Evolutionary conservation across 2,113 vertebrate species (phyloP), one percentile per base, ranked within the genome.

Genomic region (Paradisaea rubra): DNA sequence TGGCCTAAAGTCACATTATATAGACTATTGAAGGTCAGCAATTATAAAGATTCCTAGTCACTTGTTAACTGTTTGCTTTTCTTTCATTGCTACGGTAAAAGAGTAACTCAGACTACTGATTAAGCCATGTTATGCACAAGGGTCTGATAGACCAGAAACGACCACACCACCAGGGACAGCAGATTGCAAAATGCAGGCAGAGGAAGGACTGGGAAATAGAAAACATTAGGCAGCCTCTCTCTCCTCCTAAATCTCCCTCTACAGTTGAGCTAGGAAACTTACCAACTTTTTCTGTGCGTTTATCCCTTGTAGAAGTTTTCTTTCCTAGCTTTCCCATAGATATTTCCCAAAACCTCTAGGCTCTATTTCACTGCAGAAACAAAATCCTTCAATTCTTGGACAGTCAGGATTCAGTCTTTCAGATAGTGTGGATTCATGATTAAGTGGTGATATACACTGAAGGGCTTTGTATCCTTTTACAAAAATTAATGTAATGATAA

Each of bases 41-140:
- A 59, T 94, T 95, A 94, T 42, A 82, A 80, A 91, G 86, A 83
- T 33, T 85, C 47, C 69, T 74, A 73, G 95, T 93, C 94, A 96
- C 88, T 96, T 96, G 89, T 97, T 98, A 98, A 97, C 96, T 92
- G 95, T 96, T 98, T 97, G 97, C 93, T 96, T 95, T 95, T 97
- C 81, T 76, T 93, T 93, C 93, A 88, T 90, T 53, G 31, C 93
- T 73, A 68, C 66, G 87, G 97, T 97, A 93, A 97, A 98, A 97
- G 81, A 95, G 64, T 97, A 98, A 98, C 97, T 96, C 84, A 33
- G 53, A 84, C 47, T 94, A 95, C 95, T 96, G 95, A 96, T 96
- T 97, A 96, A 97, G 86, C 96, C 74, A 28, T 82, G 63, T 28
- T 71, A 80, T 52, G 49, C 56, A 44, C 80, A 82, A 76, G 81